Evolutionary conservation across 2,888 invertebrate species (phyloP).

Genomic region (Ornithoptera priamus): DNA sequence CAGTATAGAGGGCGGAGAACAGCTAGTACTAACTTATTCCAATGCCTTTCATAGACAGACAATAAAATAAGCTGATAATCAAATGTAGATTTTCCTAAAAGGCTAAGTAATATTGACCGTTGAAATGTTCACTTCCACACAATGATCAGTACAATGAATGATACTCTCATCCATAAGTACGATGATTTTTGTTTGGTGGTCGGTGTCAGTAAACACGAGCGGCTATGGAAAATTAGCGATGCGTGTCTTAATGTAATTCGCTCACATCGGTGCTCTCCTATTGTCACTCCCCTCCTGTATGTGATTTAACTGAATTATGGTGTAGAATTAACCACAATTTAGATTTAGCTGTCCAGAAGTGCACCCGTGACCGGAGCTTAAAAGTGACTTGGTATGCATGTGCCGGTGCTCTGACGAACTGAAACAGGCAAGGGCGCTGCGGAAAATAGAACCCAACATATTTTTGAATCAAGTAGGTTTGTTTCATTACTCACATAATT

Average conservation of each 20-base stretch:
- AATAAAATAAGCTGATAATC: neutral
- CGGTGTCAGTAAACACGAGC: conserved; percentile 53
- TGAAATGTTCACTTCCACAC: conserved; percentile 35
- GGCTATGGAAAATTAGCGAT: conserved; percentile 73
- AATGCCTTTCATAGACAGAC: neutral
- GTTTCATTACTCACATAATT: conserved; percentile 4
- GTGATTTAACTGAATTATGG: conserved; percentile 79
- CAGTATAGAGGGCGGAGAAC: no score
- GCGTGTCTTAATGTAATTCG: conserved; percentile 78
- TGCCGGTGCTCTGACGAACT: conserved; percentile 42
- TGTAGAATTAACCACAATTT: conserved; percentile 74
- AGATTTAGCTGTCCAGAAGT: conserved; percentile 68
- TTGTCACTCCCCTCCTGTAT: conserved; percentile 75
- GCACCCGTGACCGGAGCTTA: conserved; percentile 50
- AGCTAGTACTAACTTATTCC: neutral
- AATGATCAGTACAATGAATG: conserved; percentile 35
- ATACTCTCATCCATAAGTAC: conserved; percentile 41
- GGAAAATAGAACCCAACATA: conserved; percentile 48
- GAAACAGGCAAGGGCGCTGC: conserved; percentile 48
- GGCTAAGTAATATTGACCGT: neutral
- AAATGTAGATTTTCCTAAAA: neutral
- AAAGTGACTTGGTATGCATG: conserved; percentile 47
- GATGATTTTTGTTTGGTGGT: conserved; percentile 62
- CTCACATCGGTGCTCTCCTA: conserved; percentile 76
- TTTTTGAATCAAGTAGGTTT: conserved; percentile 58